These are phyloP conservation scores for Himalopsyche tibetana DNA, from an alignment of 2,888 invertebrate genomes.

Conservation along the genomic window DNA sequence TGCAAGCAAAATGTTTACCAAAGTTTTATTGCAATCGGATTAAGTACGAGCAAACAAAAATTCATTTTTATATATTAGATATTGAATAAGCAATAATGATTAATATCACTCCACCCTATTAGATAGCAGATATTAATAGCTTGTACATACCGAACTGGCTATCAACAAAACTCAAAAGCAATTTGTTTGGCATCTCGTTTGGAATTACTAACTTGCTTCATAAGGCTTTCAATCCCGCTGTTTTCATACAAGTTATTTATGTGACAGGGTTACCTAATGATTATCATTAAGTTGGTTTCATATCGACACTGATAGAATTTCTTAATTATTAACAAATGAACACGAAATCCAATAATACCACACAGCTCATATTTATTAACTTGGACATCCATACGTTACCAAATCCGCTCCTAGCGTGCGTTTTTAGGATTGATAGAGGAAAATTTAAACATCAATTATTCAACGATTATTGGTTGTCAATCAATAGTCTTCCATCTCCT, in stretches of 20 bases:
- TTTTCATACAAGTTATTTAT: conserved; percentile 39
- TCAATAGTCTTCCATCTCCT: no score
- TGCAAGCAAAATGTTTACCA: no score
- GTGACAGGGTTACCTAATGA: background rate
- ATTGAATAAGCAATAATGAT: background rate
- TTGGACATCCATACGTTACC: no score
- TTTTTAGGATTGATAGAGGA: no score
- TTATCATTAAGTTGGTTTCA: background rate
- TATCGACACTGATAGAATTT: background rate
- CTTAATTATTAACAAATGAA: background rate
- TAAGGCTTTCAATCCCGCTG: conserved; percentile 45
- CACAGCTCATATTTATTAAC: no score
- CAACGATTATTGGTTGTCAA: no score
- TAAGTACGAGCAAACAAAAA: no score
- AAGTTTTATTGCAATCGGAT: no score
- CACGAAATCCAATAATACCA: no score
- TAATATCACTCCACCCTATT: background rate
- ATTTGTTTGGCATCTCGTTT: conserved; percentile 49
- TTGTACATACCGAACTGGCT: conserved; percentile 10
- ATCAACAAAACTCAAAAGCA: conserved; percentile 48
- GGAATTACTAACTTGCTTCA: conserved; percentile 3
- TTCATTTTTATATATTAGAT: no score
- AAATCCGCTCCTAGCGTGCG: no score
- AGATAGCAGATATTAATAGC: background rate
- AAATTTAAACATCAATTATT: no score